Evolutionary conservation across 1,140 invertebrate genomes (phyloP).

Genomic region (Anadara kagoshimensis): DNA sequence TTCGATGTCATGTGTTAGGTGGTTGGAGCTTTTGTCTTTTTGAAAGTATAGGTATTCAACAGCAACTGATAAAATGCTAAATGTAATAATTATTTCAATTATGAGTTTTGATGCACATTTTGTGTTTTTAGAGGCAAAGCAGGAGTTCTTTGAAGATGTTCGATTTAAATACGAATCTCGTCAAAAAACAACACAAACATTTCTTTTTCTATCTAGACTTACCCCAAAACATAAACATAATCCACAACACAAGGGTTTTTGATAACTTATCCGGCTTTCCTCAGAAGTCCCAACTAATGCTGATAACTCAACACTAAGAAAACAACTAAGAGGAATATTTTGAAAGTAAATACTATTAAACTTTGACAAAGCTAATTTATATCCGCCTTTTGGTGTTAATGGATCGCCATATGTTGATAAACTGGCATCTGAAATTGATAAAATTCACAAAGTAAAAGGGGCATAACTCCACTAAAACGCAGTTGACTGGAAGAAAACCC

Average conservation of each 20-base stretch:
- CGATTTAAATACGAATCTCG: not conserved
- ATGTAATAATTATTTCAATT: too few relatives aligned
- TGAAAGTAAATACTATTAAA: conserved; percentile 53
- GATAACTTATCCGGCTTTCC: conserved; percentile 50
- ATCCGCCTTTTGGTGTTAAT: conserved; percentile 36
- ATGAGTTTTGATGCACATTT: too few relatives aligned
- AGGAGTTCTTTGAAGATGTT: too few relatives aligned
- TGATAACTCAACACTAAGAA: conserved; percentile 57
- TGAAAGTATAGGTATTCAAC: too few relatives aligned
- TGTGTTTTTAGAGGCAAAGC: too few relatives aligned
- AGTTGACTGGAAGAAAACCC: too few relatives aligned
- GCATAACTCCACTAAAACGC: too few relatives aligned
- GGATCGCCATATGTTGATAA: conserved; percentile 43
- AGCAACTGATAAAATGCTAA: too few relatives aligned
- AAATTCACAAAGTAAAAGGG: too few relatives aligned
- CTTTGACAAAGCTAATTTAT: conserved; percentile 55
- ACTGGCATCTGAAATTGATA: conserved; percentile 45
- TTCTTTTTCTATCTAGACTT: conserved; percentile 12
- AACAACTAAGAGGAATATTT: conserved; percentile 54
- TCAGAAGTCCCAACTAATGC: conserved; percentile 49
- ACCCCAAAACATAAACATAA: conserved; percentile 55
- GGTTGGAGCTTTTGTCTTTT: too few relatives aligned
- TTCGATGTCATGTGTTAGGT: too few relatives aligned
- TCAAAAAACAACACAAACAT: not conserved
- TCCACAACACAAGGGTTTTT: conserved; percentile 45